Conservation (phyloP, 1,140 invertebrate species). For the Drosophila subobscura region DNA sequence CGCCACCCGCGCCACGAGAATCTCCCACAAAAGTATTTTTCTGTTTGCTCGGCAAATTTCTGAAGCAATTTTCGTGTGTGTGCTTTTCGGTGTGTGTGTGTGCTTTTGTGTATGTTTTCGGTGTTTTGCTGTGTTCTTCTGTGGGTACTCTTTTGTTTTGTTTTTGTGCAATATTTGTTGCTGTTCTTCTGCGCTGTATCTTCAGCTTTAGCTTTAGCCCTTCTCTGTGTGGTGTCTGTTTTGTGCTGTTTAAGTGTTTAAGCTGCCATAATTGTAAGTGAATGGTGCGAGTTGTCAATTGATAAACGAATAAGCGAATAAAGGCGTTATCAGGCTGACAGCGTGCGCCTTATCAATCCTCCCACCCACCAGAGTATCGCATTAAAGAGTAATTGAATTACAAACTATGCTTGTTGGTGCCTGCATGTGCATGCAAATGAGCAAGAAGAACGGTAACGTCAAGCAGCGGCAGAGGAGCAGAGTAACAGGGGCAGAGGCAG, state of each 20-base stretch:
- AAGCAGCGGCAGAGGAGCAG: conserved; percentile 3
- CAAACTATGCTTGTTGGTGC: conserved; percentile 40
- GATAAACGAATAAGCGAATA: conserved; percentile 38
- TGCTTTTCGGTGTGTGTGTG: too few species aligned
- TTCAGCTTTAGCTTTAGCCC: conserved; percentile 22
- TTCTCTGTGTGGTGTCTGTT: conserved; percentile 4
- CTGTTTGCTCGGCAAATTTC: conserved; percentile 49
- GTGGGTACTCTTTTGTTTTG: conserved; percentile 17
- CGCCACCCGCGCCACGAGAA: conserved; percentile 13
- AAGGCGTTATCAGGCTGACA: conserved; percentile 51
- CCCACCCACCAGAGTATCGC: conserved; percentile 41
- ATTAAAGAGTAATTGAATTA: conserved; percentile 80
- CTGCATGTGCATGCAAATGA: conserved; percentile 56
- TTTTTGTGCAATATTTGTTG: conserved; percentile 4
- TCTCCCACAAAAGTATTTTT: conserved; percentile 22
- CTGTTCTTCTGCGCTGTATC: conserved; percentile 14
- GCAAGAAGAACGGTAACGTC: not conserved
- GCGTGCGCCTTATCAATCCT: conserved; percentile 22
- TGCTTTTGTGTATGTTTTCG: too few species aligned
- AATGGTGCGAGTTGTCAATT: conserved; percentile 60
- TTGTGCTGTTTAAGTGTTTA: conserved; percentile 27
- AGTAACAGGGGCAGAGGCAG: conserved; percentile 2
- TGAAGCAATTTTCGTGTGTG: conserved; percentile 12
- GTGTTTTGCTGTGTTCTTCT: conserved; percentile 32
- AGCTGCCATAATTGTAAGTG: conserved; percentile 31